Conservation (phyloP, 2,797 vertebrate species). For the Phrynocephalus vlangalii region DNA sequence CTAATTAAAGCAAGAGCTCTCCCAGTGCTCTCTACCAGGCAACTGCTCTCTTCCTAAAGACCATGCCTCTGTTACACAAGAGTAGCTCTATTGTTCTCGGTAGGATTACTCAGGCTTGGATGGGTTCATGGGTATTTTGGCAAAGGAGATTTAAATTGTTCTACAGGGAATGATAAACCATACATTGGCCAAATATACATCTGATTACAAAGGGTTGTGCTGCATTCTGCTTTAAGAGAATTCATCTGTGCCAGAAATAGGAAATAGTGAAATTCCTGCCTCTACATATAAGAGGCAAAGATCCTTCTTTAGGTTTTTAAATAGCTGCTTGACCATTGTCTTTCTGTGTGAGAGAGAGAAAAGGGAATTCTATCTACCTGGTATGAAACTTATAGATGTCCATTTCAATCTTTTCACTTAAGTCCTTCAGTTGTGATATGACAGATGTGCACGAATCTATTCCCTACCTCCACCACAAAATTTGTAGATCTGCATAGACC, state of each 20-base stretch:
- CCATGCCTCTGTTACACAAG: neutral
- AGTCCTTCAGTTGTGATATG: neutral
- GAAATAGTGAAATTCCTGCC: neutral
- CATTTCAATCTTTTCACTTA: neutral
- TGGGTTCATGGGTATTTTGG: neutral
- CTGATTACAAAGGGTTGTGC: neutral
- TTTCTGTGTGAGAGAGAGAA: neutral
- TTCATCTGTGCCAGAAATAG: neutral
- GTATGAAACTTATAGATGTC: neutral
- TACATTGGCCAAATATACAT: neutral
- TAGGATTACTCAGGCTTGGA: neutral
- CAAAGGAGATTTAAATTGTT: neutral
- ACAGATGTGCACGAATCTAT: neutral
- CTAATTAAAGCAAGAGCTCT: constrained; percentile 27
- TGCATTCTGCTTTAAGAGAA: neutral
- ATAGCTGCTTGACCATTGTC: neutral
- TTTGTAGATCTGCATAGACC: neutral
- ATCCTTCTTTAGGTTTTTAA: neutral
- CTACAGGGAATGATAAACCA: neutral
- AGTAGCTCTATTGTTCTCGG: neutral
- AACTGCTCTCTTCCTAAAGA: constrained; percentile 19
- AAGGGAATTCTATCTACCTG: neutral
- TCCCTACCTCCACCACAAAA: neutral
- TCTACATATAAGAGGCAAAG: neutral
- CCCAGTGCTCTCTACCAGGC: constrained; percentile 25